Conservation (phyloP, 2,113 vertebrate species). For the Takifugu flavidus region DNA sequence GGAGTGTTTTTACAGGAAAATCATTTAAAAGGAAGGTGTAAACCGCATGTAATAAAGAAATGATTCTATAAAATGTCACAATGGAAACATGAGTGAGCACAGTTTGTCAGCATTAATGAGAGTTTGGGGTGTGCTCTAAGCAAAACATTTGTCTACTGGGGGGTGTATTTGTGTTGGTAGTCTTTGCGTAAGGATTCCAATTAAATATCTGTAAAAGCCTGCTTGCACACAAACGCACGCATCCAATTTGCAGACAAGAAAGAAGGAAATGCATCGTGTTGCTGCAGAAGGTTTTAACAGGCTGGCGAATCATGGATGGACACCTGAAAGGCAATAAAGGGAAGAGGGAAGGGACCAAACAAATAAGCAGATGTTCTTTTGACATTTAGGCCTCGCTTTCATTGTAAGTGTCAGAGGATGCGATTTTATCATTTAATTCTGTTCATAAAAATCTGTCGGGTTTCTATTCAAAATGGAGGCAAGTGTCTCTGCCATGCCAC, state of each 20-base stretch:
- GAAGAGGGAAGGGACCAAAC: constrained; percentile 47
- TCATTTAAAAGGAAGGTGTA: not conserved
- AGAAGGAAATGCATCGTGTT: constrained; percentile 41
- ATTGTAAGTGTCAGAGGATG: constrained; percentile 69
- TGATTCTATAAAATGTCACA: constrained; percentile 3
- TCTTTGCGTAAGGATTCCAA: constrained; percentile 41
- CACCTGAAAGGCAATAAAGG: constrained; percentile 59
- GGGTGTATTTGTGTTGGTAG: constrained; percentile 33
- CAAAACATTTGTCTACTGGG: not conserved
- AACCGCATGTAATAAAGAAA: constrained; percentile 7
- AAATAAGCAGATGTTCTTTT: constrained; percentile 69
- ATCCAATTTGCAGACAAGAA: constrained; percentile 51
- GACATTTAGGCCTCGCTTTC: constrained; percentile 61
- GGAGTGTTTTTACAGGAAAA: not conserved
- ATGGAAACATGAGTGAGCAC: constrained; percentile 6
- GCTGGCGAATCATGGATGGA: constrained; percentile 46
- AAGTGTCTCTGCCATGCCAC: constrained; percentile 61
- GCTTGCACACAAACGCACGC: constrained; percentile 8
- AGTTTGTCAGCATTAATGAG: constrained; percentile 18
- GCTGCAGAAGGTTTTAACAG: constrained; percentile 36
- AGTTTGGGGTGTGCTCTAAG: not conserved
- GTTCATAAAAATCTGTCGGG: constrained; percentile 60
- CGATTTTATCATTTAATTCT: constrained; percentile 72
- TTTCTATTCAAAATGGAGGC: constrained; percentile 59
- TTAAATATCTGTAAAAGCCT: constrained; percentile 47